Base-by-base conservation (phyloP, 2,888 invertebrate species). In the Pterostichus niger region DNA sequence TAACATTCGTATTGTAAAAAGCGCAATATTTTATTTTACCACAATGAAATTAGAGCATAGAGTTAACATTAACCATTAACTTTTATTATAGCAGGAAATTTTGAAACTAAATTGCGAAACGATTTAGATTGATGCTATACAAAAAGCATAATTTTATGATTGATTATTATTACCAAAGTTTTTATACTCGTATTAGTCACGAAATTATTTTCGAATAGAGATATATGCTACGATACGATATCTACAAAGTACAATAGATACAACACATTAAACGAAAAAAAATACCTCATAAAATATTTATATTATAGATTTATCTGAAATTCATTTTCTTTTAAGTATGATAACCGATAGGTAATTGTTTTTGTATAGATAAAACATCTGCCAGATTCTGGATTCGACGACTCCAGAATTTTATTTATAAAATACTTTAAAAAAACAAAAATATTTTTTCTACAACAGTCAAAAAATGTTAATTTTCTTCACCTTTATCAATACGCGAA, bases 91-190 rank as follows among this genome's bases (percentile, higher is more conserved):
- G 35, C 64, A 33, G 64, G 64, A 64, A 64, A 64, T 64, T 64
- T 64, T 35, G 68, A 71, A 71, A 44, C 46, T 40, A 71, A 71
- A 71, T 71, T 44, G 40, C 68, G 44, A 71, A 64, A 64, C 64
- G 64, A 64, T 64, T 64, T 64, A 64, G 64, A 44, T 71, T 71
- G 40, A 71, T 71, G 15, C 9, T 17, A 40, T 10, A 40, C 5
- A 56, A 56, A 44, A 44, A 71, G 13, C 13, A 71, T 40, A 40
- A 71, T 17, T 44, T 44, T 71, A 71, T 71, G 68, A 71, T 71
- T 71, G 68, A 71, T 71, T 71, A 71, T 71, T 71, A 71, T 71
- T 40, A 15, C 46, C 17, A 9, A 35, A 71, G 68, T 71, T 71
- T 71, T 71, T 71, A 35, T 71, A 5, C 11, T 44, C 44, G 40